These are phyloP conservation scores for Raja brachyura DNA, from an alignment of 2,113 vertebrate genomes.

Conservation along the genomic window DNA sequence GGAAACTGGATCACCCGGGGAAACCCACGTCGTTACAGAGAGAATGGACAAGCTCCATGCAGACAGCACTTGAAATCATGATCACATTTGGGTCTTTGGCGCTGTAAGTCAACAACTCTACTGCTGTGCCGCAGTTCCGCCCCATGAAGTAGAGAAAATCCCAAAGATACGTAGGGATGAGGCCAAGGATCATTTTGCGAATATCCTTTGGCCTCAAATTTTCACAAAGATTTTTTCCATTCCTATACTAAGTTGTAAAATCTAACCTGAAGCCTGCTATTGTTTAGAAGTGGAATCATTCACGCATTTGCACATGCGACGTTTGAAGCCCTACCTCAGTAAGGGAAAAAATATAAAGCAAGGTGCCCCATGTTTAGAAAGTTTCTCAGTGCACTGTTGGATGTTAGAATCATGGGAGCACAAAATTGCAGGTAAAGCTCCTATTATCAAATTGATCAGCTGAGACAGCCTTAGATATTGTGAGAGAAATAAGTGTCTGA, in stretches of 20 bases:
- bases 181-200: too few relatives aligned
- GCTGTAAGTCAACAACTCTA: too few relatives aligned
- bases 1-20: too few relatives aligned
- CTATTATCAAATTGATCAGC: background rate
- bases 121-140: too few relatives aligned
- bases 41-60: too few relatives aligned
- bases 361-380: background rate
- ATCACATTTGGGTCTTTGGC: too few relatives aligned
- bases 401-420: background rate
- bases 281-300: background rate
- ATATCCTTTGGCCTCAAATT: background rate
- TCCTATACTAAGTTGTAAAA: background rate
- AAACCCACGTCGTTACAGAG: too few relatives aligned
- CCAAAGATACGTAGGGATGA: too few relatives aligned
- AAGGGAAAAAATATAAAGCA: background rate
- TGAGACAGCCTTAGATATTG: background rate
- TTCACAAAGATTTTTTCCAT: background rate
- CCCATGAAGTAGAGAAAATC: too few relatives aligned
- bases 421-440: background rate
- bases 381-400: background rate
- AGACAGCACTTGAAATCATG: too few relatives aligned
- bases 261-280: background rate
- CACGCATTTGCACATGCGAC: background rate
- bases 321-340: background rate
- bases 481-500: constrained; percentile 5